These are phyloP conservation scores for Urocyon cinereoargenteus DNA, from an alignment of 2,797 vertebrate species.

Conservation along the genomic window DNA sequence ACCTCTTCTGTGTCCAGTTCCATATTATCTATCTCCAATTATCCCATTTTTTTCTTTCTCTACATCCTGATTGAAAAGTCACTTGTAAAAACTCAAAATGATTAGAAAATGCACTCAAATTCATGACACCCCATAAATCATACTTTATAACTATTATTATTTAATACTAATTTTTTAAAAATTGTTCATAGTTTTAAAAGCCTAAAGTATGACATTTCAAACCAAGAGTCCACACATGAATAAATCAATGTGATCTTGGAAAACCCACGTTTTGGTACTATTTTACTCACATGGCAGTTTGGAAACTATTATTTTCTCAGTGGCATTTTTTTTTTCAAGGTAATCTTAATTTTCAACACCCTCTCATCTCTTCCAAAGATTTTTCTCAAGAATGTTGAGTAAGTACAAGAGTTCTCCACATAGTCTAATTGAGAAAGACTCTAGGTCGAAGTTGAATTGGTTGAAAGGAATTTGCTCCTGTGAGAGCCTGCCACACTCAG, in stretches of 20 bases:
- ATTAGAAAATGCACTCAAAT: background rate
- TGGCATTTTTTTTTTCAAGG: background rate
- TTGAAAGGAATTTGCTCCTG: background rate
- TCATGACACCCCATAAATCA: background rate
- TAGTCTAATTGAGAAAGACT: background rate
- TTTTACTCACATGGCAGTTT: background rate
- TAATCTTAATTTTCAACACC: background rate
- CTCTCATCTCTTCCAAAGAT: background rate
- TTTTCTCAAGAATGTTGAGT: background rate
- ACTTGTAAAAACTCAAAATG: background rate
- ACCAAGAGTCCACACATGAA: background rate
- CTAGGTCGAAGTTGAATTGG: background rate
- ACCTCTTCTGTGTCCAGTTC: background rate
- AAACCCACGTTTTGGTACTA: background rate
- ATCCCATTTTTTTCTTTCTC: background rate
- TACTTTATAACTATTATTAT: background rate
- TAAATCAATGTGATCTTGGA: background rate
- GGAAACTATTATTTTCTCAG: background rate
- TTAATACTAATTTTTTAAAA: background rate
- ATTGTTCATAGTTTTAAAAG: background rate
- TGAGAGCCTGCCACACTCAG: background rate
- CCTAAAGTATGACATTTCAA: background rate
- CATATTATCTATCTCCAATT: background rate
- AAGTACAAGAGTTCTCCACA: background rate
- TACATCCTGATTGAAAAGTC: background rate